A percentile compares a stretch with the other conserved stretches of the same genome.
These are phyloP conservation scores for Pantala flavescens DNA, from an alignment of 1,140 invertebrate species.

Conservation along the genomic window DNA sequence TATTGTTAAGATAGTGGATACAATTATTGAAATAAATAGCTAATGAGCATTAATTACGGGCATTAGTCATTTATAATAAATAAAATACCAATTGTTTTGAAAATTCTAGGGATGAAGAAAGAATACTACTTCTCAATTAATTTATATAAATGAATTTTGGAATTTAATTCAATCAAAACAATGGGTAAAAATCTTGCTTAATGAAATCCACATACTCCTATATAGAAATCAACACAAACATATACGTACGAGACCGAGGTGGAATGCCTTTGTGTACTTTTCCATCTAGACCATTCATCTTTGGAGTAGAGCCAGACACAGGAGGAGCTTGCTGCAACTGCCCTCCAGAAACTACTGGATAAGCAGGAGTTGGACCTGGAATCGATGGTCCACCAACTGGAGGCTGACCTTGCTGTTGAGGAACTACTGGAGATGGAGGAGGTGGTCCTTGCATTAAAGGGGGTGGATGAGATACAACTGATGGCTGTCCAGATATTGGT, in stretches of 20 bases:
- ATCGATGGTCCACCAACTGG: constrained; percentile 17
- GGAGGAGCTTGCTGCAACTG: constrained; percentile 16
- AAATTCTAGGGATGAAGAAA: too few species aligned
- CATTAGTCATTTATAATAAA: too few species aligned
- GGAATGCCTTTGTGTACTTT: background rate
- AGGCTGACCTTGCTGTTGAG: constrained; percentile 12
- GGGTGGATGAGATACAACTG: background rate
- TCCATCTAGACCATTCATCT: background rate
- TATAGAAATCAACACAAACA: background rate
- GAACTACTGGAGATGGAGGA: background rate
- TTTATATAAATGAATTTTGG: too few species aligned
- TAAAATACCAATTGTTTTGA: too few species aligned
- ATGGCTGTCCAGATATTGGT: background rate
- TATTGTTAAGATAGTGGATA: too few species aligned
- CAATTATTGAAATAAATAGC: too few species aligned
- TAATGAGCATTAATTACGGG: too few species aligned
- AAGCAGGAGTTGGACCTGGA: background rate
- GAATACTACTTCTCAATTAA: too few species aligned
- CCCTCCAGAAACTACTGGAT: background rate
- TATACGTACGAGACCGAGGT: background rate
- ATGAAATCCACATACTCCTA: too few species aligned
- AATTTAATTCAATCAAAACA: too few species aligned
- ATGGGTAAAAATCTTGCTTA: too few species aligned
- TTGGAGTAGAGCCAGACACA: constrained; percentile 15
- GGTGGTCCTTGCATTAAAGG: background rate